Evolutionary conservation across 2,888 invertebrate genomes (phyloP), one percentile per base, ranked within the genome.

Genomic region (Chloroclysta siterata): DNA sequence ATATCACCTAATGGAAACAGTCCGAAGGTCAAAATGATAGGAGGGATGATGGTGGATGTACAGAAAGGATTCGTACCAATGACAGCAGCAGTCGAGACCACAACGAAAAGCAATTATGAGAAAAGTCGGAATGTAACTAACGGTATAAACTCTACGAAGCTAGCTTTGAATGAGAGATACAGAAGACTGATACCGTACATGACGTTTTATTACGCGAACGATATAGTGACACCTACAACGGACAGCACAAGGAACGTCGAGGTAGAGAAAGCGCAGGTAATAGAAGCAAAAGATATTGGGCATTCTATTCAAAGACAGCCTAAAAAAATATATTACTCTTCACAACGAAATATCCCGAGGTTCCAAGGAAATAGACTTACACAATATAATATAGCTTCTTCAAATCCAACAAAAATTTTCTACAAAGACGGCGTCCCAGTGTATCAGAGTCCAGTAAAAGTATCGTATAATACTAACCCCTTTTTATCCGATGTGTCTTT

Each of bases 151-250:
- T 72, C 81, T 5, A 84, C 89, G 15, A 85, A 90, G 51, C 79
- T 95, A 47, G 90, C 93, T 6, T 86, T 93, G 50, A 94, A 94
- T 58, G 95, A 97, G 85, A 94, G 97, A 55, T 95, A 95, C 79
- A 94, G 97, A 76, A 94, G 97, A 69, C 85, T 97, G 53, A 95
- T 97, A 77, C 97, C 97, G 1, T 97, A 97, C 82, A 96, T 96
- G 94, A 96, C 96, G 41, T 97, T 95, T 85, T 97, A 97, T 83
- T 90, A 95, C n/a, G 94, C 93, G 47, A 94, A 95, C 63, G 94
- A 95, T 77, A 85, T 94, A 68, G 79, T 77, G 84, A 89, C 79
- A 80, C 93, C 78, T 65, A 89, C 84, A 57, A 89, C 82, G 68
- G 88, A 84, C 50, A 82, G 71, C 54, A 61, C 75, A 0, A 87